phyloP scores from a whole-genome alignment of 1,140 invertebrate genomes.

The Drosophila takahashii region DNA sequence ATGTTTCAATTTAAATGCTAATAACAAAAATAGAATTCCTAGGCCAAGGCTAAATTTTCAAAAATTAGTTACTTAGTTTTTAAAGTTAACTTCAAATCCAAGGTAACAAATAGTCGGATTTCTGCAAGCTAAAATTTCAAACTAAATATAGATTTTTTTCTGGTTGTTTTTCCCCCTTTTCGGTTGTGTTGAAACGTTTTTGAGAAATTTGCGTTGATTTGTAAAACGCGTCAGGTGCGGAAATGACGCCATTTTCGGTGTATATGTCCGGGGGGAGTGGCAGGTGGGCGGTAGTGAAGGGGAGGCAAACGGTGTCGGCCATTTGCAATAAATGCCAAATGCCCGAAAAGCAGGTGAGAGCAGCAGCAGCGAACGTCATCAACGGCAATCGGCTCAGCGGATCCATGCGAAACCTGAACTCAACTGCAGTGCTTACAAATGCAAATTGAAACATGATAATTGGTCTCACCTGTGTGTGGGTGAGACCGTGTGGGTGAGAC shows the following conservation, averaged over 20 bases:
- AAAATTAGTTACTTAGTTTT: no score
- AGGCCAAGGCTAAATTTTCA: no score
- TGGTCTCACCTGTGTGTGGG: conserved; percentile 44
- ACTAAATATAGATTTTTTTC: conserved; percentile 1
- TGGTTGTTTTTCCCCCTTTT: neutral
- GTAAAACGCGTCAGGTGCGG: conserved; percentile 60
- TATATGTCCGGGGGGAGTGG: conserved; percentile 4
- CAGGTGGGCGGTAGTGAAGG: neutral
- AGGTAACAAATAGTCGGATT: neutral
- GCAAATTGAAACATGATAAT: conserved; percentile 76
- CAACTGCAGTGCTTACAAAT: conserved; percentile 69
- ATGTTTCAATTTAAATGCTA: no score
- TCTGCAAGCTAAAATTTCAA: neutral
- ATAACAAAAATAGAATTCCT: no score
- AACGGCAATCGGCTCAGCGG: conserved; percentile 12
- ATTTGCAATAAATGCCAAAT: conserved; percentile 66
- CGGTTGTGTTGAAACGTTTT: conserved; percentile 10
- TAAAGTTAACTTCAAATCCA: no score
- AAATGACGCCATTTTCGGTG: conserved; percentile 55
- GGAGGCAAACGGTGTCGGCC: conserved; percentile 14
- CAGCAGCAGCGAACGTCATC: conserved; percentile 25
- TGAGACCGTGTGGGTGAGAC: neutral
- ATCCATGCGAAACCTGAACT: conserved; percentile 15
- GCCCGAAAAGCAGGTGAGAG: conserved; percentile 25
- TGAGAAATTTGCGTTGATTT: conserved; percentile 65